Conservation (phyloP, 2,113 vertebrate species). For the Ceratotherium simum region DNA sequence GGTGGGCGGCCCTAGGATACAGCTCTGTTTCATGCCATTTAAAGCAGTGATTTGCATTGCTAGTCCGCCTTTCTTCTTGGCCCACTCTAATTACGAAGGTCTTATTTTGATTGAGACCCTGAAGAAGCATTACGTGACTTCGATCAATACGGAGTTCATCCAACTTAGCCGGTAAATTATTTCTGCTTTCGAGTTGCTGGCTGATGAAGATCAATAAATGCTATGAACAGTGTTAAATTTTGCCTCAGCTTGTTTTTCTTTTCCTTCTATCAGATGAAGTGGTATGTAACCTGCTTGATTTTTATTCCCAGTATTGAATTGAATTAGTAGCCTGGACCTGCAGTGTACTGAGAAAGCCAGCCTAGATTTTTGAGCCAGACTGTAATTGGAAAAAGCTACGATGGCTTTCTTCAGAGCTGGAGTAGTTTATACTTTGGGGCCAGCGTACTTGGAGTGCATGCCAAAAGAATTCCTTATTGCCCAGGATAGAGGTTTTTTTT, state of each 20-base stretch:
- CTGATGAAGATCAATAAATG: background rate
- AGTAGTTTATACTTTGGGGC: background rate
- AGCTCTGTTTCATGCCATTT: background rate
- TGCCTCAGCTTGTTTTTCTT: background rate
- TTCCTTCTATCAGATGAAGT: background rate
- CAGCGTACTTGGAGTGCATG: background rate
- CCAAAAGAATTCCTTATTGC: background rate
- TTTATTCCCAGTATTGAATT: background rate
- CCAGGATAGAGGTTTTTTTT: background rate
- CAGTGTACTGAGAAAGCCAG: background rate
- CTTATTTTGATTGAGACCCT: background rate
- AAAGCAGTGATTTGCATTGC: background rate
- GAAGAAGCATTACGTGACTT: background rate
- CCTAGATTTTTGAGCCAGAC: background rate
- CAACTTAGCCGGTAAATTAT: background rate
- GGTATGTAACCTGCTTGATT: background rate
- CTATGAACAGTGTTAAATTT: background rate
- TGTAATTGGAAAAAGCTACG: background rate
- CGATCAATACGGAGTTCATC: background rate
- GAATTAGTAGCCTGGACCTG: background rate
- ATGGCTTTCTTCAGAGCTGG: background rate
- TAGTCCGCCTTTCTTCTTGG: background rate
- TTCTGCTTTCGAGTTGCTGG: slow-evolving; percentile 21
- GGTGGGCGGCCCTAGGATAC: background rate
- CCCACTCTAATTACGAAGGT: background rate